Evolutionary conservation across 2,888 invertebrate species (phyloP).

Genomic region (Oxycera nigricornis): DNA sequence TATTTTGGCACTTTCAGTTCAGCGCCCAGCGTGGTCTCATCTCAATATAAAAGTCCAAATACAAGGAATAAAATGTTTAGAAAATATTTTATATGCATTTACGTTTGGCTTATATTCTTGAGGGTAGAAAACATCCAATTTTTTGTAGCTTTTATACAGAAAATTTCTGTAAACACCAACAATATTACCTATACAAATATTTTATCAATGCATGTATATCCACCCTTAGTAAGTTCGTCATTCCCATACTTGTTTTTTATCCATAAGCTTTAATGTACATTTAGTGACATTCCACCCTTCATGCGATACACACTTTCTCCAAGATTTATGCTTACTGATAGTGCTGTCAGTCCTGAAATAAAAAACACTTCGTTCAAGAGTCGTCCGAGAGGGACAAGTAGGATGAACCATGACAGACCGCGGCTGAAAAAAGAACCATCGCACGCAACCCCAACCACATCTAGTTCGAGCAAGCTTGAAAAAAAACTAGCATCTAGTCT

Average conservation of each 20-base stretch:
- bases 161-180: too few relatives aligned
- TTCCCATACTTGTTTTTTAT: neutral
- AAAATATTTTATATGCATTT: too few relatives aligned
- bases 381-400: neutral
- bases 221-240: neutral
- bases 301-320: neutral
- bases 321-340: slow-evolving; percentile 15
- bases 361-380: slow-evolving; percentile 19
- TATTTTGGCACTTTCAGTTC: too few relatives aligned
- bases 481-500: neutral
- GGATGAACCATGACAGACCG: slow-evolving; percentile 4
- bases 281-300: slow-evolving; percentile 7
- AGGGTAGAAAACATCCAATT: too few relatives aligned
- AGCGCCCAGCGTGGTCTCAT: too few relatives aligned
- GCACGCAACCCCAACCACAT: neutral
- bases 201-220: too few relatives aligned
- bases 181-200: too few relatives aligned
- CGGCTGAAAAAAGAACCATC: slow-evolving; percentile 7
- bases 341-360: slow-evolving; percentile 4
- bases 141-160: too few relatives aligned
- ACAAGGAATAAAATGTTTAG: too few relatives aligned
- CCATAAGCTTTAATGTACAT: slow-evolving; percentile 1
- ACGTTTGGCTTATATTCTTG: too few relatives aligned
- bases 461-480: neutral
- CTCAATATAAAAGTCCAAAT: too few relatives aligned